phyloP scores from a whole-genome alignment of 2,797 vertebrate genomes.

The Dendrocincla tyrannina region DNA sequence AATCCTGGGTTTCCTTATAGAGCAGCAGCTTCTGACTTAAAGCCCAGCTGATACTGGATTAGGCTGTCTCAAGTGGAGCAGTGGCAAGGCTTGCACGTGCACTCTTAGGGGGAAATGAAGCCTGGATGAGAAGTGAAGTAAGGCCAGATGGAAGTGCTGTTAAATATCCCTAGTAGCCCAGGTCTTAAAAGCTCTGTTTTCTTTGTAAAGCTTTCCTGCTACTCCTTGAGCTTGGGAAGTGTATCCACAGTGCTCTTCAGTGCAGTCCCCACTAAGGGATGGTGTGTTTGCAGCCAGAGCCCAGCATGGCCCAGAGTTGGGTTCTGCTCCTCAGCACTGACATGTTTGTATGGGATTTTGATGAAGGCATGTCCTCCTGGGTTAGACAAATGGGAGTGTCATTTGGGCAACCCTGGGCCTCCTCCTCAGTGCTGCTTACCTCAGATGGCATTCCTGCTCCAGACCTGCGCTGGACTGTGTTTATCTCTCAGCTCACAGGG shows the following conservation, averaged over 20 bases:
- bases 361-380: background rate
- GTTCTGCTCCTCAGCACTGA: background rate
- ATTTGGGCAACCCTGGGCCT: background rate
- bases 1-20: background rate
- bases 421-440: background rate
- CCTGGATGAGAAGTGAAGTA: background rate
- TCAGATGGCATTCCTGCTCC: background rate
- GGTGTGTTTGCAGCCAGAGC: background rate
- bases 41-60: background rate
- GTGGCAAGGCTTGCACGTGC: background rate
- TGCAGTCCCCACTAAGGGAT: background rate
- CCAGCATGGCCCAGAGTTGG: fast-evolving
- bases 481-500: background rate
- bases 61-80: background rate
- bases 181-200: background rate
- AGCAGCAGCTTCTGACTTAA: background rate
- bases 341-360: fast-evolving
- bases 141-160: slow-evolving; percentile 1
- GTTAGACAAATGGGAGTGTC: background rate
- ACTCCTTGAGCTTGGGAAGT: background rate
- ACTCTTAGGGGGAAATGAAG: background rate
- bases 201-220: slow-evolving; percentile 13
- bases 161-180: background rate
- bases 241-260: background rate
- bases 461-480: background rate